These are phyloP conservation scores for Zaprionus kolodkinae DNA, from an alignment of 1,140 invertebrate species.

Conservation along the genomic window DNA sequence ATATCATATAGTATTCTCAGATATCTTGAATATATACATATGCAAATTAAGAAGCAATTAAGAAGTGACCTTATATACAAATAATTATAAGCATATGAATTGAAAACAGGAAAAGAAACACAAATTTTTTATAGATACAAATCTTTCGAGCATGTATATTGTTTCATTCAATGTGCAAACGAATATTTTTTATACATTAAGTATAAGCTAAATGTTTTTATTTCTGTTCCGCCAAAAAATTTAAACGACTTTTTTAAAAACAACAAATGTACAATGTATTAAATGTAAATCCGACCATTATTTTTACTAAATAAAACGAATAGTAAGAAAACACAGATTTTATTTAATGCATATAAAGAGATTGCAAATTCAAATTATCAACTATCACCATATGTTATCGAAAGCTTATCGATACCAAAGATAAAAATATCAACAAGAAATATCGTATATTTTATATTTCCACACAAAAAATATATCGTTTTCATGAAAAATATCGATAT, in stretches of 20 bases:
- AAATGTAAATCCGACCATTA: constrained; percentile 59
- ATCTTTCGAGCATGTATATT: constrained; percentile 47
- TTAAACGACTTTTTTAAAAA: constrained; percentile 27
- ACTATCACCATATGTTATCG: constrained; percentile 18
- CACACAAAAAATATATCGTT: too few species aligned
- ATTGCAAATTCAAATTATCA: not conserved
- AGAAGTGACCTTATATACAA: constrained; percentile 77
- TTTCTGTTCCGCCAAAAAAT: constrained; percentile 34
- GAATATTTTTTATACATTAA: constrained; percentile 45
- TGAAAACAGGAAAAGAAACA: constrained; percentile 23
- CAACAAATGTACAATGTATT: constrained; percentile 35
- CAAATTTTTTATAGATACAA: constrained; percentile 46
- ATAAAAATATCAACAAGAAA: too few species aligned
- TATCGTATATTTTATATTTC: too few species aligned
- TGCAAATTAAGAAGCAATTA: constrained; percentile 52
- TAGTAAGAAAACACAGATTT: not conserved
- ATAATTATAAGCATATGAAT: constrained; percentile 63
- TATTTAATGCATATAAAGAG: too few species aligned
- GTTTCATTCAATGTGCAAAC: constrained; percentile 38
- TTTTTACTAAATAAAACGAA: constrained; percentile 43
- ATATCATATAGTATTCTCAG: constrained; percentile 43
- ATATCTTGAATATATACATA: constrained; percentile 54
- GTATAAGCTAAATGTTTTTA: constrained; percentile 47
- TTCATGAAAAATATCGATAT: too few species aligned
- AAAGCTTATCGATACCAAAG: constrained; percentile 14